Evolutionary conservation across 1,140 invertebrate species (phyloP).

Genomic region (Drosophila insularis): DNA sequence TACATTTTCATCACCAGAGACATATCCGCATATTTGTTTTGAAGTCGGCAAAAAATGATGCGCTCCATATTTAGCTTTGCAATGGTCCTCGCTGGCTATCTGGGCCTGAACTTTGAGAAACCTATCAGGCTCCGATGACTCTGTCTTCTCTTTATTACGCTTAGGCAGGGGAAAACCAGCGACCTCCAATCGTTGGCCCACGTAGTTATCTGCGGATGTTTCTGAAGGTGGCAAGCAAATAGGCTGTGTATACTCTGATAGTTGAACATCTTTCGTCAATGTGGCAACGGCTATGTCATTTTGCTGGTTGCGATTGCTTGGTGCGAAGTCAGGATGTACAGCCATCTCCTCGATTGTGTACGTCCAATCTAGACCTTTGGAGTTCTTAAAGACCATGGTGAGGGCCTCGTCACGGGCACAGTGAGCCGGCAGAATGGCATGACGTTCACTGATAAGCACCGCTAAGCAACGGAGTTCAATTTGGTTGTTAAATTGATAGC

Average conservation of each 20-base stretch:
- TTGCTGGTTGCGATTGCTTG: background rate
- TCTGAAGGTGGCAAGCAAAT: slow-evolving; percentile 11
- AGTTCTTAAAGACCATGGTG: background rate
- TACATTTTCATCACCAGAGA: background rate
- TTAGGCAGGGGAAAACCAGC: background rate
- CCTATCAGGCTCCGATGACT: background rate
- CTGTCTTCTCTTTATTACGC: background rate
- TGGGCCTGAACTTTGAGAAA: background rate
- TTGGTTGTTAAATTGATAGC: background rate
- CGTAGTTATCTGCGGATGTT: background rate
- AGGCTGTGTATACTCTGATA: background rate
- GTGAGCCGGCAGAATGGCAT: slow-evolving; percentile 6
- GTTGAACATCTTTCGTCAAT: background rate
- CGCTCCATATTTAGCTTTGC: background rate
- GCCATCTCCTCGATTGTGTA: slow-evolving; percentile 14
- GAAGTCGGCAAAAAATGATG: background rate
- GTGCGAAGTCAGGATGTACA: slow-evolving; percentile 3
- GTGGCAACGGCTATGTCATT: slow-evolving; percentile 12
- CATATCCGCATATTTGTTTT: slow-evolving; percentile 19
- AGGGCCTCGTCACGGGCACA: background rate
- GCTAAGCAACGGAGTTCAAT: background rate
- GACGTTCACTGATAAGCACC: background rate
- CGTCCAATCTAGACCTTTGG: background rate
- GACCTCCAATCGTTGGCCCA: slow-evolving; percentile 2
- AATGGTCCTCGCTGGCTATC: background rate